phyloP scores from a whole-genome alignment of 2,888 invertebrate genomes.

The Odiellus spinosus region DNA sequence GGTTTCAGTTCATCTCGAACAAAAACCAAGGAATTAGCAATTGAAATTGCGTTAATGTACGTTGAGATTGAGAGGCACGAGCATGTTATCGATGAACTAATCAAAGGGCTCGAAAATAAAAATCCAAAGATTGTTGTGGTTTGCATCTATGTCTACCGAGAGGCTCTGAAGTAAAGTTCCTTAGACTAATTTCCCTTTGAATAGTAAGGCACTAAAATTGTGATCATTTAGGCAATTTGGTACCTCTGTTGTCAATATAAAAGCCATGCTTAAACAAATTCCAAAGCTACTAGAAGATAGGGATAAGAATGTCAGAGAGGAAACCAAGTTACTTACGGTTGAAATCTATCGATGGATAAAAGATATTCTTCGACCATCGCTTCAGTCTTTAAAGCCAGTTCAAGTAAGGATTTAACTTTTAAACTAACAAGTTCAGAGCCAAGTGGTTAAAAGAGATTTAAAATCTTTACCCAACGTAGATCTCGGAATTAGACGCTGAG shows the following conservation, averaged over 20 bases:
- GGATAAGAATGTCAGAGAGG: constrained; percentile 77
- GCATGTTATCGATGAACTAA: constrained; percentile 65
- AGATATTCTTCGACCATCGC: constrained; percentile 61
- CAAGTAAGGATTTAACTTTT: too few species aligned
- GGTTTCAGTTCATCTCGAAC: constrained; percentile 81
- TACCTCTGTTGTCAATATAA: constrained; percentile 71
- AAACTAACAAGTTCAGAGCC: too few species aligned
- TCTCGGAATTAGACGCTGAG: constrained; percentile 73
- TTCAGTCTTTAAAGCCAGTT: constrained; percentile 70
- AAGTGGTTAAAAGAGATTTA: too few species aligned
- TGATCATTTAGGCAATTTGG: constrained; percentile 51
- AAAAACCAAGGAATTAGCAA: constrained; percentile 76
- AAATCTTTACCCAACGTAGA: too few species aligned
- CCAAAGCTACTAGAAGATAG: constrained; percentile 69
- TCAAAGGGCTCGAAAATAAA: constrained; percentile 87
- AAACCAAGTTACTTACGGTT: constrained; percentile 73
- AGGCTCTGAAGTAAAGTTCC: constrained; percentile 44
- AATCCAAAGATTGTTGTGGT: constrained; percentile 88
- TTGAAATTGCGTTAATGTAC: constrained; percentile 80
- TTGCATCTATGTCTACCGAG: constrained; percentile 55
- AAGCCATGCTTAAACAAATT: constrained; percentile 74
- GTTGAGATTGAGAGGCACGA: constrained; percentile 93
- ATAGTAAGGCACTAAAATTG: constrained; percentile 1
- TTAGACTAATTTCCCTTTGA: neutral
- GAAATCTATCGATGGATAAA: constrained; percentile 84